Conservation (phyloP, 2,113 vertebrate species). For the Brachyistius frenatus region DNA sequence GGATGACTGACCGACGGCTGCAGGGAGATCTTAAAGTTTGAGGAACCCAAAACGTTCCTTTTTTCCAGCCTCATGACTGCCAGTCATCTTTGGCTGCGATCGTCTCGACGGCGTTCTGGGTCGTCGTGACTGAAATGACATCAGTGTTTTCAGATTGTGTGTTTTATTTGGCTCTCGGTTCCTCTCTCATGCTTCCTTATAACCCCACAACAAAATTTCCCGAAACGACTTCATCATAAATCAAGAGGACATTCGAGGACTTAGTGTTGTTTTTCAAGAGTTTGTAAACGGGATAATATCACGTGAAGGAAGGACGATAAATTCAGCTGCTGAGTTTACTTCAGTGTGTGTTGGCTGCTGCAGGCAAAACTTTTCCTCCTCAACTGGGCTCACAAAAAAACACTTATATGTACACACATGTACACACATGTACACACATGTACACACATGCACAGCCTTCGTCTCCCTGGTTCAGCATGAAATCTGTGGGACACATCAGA, state of each 20-base stretch:
- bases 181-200: constrained; percentile 41
- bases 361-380: not conserved
- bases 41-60: constrained; percentile 52
- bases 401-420: constrained; percentile 5
- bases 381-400: constrained; percentile 12
- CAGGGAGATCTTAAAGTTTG: constrained; percentile 47
- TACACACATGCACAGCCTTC: constrained; percentile 19
- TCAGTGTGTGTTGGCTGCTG: constrained; percentile 17
- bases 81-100: constrained; percentile 62
- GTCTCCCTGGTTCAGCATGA: not conserved
- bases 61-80: constrained; percentile 47
- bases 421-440: constrained; percentile 10
- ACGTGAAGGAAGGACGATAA: constrained; percentile 18
- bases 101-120: constrained; percentile 65
- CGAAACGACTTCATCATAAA: constrained; percentile 29
- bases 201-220: constrained; percentile 71
- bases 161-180: constrained; percentile 70
- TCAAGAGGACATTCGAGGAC: constrained; percentile 16
- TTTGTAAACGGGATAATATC: constrained; percentile 39
- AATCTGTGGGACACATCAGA: constrained; percentile 38
- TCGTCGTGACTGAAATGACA: constrained; percentile 65
- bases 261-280: constrained; percentile 46
- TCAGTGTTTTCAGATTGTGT: constrained; percentile 62
- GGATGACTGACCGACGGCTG: constrained; percentile 32
- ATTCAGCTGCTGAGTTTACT: constrained; percentile 18